Conservation (phyloP, 2,113 vertebrate genomes). For the Lipophrys pholis region DNA sequence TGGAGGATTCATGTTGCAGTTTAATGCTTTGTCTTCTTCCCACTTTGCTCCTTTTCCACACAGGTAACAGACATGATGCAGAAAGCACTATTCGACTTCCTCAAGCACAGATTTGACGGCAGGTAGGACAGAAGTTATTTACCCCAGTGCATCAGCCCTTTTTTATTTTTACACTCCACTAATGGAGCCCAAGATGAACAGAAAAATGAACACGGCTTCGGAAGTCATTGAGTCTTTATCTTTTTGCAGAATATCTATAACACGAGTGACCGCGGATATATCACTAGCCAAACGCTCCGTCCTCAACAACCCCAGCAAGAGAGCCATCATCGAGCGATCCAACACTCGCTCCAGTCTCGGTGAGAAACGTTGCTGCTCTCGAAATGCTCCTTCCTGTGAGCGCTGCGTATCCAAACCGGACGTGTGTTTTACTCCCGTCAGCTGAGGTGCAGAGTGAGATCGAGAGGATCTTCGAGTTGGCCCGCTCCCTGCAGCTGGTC, state of each 20-base stretch:
- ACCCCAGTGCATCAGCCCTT: not conserved
- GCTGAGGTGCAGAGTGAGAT: constrained; percentile 98
- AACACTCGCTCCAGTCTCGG: constrained; percentile 96
- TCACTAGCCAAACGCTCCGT: constrained; percentile 95
- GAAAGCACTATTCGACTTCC: constrained; percentile 96
- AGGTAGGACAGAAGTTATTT: constrained; percentile 82
- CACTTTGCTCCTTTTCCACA: not conserved
- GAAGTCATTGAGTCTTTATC: not conserved
- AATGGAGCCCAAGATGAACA: no score
- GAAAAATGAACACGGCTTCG: no score
- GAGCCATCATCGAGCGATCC: constrained; percentile 95
- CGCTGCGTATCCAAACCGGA: not conserved
- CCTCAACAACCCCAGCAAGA: constrained; percentile 97
- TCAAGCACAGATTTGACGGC: constrained; percentile 97
- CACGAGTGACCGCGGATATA: constrained; percentile 94
- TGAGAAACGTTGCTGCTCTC: constrained; percentile 63
- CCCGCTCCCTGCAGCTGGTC: constrained; percentile 94
- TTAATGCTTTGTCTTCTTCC: not conserved
- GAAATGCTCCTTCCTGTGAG: no score
- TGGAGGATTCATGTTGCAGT: no score
- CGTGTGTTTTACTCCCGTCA: constrained; percentile 47
- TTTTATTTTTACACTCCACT: not conserved
- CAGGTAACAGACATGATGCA: constrained; percentile 99
- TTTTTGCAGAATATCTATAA: constrained; percentile 92
- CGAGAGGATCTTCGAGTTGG: constrained; percentile 96